Percentiles rank a stretch among this genome's conserved stretches.
phyloP scores from a whole-genome alignment of 2,113 vertebrate genomes.

The Xiphophorus hellerii region DNA sequence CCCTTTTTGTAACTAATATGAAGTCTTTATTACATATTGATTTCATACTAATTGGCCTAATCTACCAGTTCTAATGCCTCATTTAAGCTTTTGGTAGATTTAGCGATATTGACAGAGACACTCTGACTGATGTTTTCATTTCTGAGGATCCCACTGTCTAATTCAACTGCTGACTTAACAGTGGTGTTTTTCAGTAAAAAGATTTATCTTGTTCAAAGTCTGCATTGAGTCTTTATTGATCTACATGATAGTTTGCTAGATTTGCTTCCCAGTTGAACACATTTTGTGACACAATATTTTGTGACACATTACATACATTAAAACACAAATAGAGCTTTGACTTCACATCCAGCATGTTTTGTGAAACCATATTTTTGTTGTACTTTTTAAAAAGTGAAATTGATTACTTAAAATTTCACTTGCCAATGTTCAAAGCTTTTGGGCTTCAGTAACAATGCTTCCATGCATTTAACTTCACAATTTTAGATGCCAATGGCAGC shows the following conservation, averaged over 20 bases:
- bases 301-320: neutral
- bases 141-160: conserved; percentile 26
- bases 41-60: conserved; percentile 48
- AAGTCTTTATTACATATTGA: conserved; percentile 10
- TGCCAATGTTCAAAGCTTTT: neutral
- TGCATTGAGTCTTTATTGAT: neutral
- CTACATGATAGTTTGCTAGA: neutral
- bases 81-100: conserved; percentile 34
- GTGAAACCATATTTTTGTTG: neutral
- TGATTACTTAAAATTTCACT: neutral
- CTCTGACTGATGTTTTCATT: conserved; percentile 38
- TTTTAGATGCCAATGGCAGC: neutral
- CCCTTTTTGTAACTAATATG: conserved; percentile 35
- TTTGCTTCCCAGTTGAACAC: neutral
- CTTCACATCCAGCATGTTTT: neutral
- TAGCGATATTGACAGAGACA: conserved; percentile 17
- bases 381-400: neutral
- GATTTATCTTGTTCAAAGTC: neutral
- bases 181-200: conserved; percentile 17
- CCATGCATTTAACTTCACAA: too few species aligned
- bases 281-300: neutral
- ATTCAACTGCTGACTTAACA: neutral
- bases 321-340: neutral
- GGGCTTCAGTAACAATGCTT: neutral
- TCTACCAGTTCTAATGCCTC: conserved; percentile 33